A percentile compares a stretch with the other conserved stretches of the same genome.
Conservation (phyloP, 2,797 vertebrate genomes). For the Eremophila alpestris region DNA sequence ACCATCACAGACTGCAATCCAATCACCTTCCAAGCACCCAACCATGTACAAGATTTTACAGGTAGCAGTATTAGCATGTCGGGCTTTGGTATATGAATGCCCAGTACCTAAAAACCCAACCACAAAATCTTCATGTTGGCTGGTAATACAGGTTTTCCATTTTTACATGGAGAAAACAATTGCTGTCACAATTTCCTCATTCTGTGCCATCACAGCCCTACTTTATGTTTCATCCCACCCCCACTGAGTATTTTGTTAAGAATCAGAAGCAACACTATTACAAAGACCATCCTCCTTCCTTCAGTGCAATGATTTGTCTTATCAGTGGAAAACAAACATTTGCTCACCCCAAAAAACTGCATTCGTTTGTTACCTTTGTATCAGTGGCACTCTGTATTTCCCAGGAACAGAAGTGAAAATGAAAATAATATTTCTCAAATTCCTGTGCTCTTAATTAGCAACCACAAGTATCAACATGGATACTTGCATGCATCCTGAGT, state of each 20-base stretch:
- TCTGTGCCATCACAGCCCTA: background rate
- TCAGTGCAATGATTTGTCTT: background rate
- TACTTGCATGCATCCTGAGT: background rate
- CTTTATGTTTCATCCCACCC: background rate
- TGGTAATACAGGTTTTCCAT: background rate
- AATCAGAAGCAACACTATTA: background rate
- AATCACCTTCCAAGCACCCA: background rate
- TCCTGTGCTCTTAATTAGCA: background rate
- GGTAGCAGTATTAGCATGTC: background rate
- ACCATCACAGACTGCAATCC: background rate
- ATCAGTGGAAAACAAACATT: background rate
- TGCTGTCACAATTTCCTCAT: background rate
- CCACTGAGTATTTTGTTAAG: background rate
- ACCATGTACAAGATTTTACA: background rate
- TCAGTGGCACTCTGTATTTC: background rate
- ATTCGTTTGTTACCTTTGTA: background rate
- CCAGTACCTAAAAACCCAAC: background rate
- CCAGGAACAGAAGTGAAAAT: background rate
- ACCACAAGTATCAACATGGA: background rate
- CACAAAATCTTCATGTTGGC: background rate
- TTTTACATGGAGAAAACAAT: background rate
- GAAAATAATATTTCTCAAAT: background rate
- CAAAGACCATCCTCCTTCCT: background rate
- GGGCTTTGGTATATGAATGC: background rate
- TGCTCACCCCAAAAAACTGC: background rate